phyloP scores from a whole-genome alignment of 2,797 vertebrate species.

The Ataeniobius toweri region DNA sequence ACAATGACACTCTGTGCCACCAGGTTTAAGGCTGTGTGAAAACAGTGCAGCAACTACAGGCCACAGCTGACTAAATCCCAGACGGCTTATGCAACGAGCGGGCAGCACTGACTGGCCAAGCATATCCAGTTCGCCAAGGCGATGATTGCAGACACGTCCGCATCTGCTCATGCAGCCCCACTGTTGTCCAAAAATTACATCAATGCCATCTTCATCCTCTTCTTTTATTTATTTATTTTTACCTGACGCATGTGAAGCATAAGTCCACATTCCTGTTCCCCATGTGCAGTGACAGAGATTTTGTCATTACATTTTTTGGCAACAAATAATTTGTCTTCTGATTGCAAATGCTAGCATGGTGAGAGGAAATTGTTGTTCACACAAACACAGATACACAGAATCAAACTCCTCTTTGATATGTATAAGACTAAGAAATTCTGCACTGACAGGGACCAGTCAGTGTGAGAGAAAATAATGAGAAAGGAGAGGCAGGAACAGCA shows the following conservation, averaged over 20 bases:
- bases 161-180: constrained; percentile 14
- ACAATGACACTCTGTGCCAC: constrained; percentile 33
- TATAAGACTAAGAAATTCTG: not conserved
- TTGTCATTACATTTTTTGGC: not conserved
- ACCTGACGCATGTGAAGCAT: not conserved
- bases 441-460: constrained; percentile 17
- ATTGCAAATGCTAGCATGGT: constrained; percentile 6
- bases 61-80: constrained; percentile 46
- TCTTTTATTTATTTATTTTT: constrained; percentile 9
- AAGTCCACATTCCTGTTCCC: not conserved
- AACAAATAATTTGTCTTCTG: not conserved
- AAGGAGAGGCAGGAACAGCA: constrained; percentile 3
- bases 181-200: constrained; percentile 26
- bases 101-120: constrained; percentile 21
- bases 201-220: constrained; percentile 7
- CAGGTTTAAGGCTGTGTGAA: constrained; percentile 40
- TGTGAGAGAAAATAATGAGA: constrained; percentile 31
- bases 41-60: constrained; percentile 24
- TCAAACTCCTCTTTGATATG: constrained; percentile 1
- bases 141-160: constrained; percentile 21
- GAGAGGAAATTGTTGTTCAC: constrained; percentile 9
- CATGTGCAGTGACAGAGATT: constrained; percentile 3
- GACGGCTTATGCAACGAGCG: constrained; percentile 59
- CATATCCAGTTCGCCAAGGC: constrained; percentile 35
- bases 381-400: not conserved